phyloP scores from a whole-genome alignment of 2,113 vertebrate species.

The Diglossa brunneiventris region DNA sequence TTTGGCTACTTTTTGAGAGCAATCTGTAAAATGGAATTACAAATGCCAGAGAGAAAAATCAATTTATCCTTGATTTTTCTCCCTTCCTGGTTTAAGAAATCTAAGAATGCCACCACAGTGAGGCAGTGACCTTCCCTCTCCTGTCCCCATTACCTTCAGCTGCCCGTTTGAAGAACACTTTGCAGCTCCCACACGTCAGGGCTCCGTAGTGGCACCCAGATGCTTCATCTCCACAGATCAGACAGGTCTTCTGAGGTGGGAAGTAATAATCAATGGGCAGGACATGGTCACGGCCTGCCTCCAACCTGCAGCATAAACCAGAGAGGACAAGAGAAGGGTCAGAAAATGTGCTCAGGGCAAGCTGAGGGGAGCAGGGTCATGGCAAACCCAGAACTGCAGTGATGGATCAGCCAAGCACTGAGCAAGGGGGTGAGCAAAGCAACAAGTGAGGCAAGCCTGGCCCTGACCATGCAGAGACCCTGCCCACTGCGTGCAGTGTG shows the following conservation, averaged over 20 bases:
- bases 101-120: neutral
- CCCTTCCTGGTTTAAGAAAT: neutral
- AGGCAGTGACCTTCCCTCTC: neutral
- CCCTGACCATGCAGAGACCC: rapidly evolving
- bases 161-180: conserved; percentile 98
- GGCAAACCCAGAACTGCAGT: rapidly evolving
- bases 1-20: neutral
- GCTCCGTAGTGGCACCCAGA: conserved; percentile 98
- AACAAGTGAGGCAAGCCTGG: neutral
- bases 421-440: neutral
- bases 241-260: conserved; percentile 92
- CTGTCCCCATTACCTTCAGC: conserved; percentile 86
- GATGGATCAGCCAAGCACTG: neutral
- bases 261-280: conserved; percentile 97
- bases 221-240: conserved; percentile 96
- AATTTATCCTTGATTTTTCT: neutral
- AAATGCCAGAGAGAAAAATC: neutral
- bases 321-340: neutral
- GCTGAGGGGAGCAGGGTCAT: rapidly evolving
- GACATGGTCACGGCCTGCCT: conserved; percentile 84
- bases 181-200: conserved; percentile 98
- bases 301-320: conserved; percentile 76
- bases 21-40: neutral
- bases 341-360: neutral
- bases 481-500: neutral